Percentiles rank a stretch among this genome's conserved stretches.
Conservation (phyloP, 2,888 invertebrate species). For the Lepas anatifera region DNA sequence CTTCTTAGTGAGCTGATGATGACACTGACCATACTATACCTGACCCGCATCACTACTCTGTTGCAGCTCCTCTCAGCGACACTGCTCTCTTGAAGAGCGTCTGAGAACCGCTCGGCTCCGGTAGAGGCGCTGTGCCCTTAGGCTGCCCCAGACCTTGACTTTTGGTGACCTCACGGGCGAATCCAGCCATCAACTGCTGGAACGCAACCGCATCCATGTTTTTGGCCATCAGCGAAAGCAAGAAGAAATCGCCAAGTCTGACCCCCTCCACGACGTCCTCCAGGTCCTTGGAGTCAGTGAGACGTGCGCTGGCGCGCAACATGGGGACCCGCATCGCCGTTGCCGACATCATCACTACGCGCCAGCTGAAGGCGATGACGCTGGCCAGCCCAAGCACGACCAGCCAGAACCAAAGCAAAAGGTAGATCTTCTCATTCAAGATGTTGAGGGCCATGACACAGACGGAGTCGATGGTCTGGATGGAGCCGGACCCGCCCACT, state of each 20-base stretch:
- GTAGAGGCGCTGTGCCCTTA: background rate
- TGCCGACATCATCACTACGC: constrained; percentile 19
- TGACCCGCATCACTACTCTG: too few species aligned
- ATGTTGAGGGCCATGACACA: constrained; percentile 82
- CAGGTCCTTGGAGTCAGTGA: constrained; percentile 17
- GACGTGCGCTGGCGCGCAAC: constrained; percentile 18
- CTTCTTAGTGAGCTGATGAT: too few species aligned
- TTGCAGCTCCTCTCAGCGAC: background rate
- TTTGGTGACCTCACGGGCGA: background rate
- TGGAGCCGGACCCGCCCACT: constrained; percentile 73
- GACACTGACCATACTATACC: too few species aligned
- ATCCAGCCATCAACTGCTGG: constrained; percentile 19
- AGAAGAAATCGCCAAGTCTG: constrained; percentile 24
- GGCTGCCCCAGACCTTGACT: background rate
- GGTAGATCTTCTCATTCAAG: constrained; percentile 84
- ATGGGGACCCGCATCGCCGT: constrained; percentile 22
- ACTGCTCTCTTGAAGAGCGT: background rate
- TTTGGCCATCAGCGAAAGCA: constrained; percentile 25
- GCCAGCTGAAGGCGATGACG: constrained; percentile 67
- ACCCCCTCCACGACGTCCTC: constrained; percentile 22
- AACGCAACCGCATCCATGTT: constrained; percentile 23
- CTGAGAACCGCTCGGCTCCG: background rate
- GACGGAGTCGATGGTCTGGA: constrained; percentile 72
- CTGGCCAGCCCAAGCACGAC: constrained; percentile 61
- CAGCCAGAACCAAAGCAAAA: constrained; percentile 88